These are phyloP conservation scores for Dinoponera quadriceps DNA, from an alignment of 1,140 invertebrate species.

Conservation along the genomic window DNA sequence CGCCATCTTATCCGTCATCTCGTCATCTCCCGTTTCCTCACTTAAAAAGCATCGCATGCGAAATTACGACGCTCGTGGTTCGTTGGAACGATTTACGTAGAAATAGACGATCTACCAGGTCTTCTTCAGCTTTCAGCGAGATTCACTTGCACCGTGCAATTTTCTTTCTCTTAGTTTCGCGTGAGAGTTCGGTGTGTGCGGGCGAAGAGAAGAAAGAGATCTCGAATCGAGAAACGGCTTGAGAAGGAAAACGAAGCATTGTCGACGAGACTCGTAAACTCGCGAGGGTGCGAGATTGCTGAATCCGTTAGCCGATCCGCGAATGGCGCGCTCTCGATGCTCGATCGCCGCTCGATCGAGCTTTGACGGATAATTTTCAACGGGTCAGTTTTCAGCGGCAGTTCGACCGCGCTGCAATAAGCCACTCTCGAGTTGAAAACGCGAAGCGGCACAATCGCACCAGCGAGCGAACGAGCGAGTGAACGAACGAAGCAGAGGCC, in stretches of 20 bases:
- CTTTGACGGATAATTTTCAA: slow-evolving; percentile 33
- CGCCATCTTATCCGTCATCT: too few relatives aligned
- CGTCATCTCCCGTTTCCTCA: too few relatives aligned
- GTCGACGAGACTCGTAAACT: neutral
- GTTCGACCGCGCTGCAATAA: neutral
- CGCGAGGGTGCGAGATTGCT: neutral
- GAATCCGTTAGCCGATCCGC: slow-evolving; percentile 45
- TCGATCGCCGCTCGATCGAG: slow-evolving; percentile 1
- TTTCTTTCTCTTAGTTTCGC: too few relatives aligned
- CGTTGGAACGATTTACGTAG: too few relatives aligned
- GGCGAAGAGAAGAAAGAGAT: too few relatives aligned
- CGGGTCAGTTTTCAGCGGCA: neutral
- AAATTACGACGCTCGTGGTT: too few relatives aligned
- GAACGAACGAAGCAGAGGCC: slow-evolving; percentile 4
- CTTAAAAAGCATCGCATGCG: too few relatives aligned
- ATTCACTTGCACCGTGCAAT: too few relatives aligned
- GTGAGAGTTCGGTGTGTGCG: too few relatives aligned
- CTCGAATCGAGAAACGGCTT: too few relatives aligned
- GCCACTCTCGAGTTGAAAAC: slow-evolving; percentile 21
- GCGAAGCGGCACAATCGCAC: neutral
- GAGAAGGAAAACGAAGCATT: neutral
- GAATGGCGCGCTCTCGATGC: slow-evolving; percentile 14
- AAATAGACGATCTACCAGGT: too few relatives aligned
- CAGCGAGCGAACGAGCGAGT: neutral
- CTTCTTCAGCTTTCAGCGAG: too few relatives aligned